Conservation (phyloP, 1,140 invertebrate species). For the Whitmania pigra region DNA sequence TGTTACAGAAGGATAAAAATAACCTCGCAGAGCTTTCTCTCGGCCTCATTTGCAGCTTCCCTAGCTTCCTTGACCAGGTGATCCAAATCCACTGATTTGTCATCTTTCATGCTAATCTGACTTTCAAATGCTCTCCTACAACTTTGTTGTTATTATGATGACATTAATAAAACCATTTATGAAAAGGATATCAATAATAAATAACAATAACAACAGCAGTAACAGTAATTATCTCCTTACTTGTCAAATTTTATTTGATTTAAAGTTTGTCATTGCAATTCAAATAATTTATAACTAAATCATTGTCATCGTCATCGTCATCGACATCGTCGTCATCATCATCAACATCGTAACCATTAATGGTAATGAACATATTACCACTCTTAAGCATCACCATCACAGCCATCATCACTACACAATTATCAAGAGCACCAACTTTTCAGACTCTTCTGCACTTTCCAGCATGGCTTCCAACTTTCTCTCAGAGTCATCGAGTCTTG, state of each 20-base stretch:
- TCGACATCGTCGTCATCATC: too few relatives aligned
- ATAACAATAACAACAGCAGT: too few relatives aligned
- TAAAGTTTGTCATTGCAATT: too few relatives aligned
- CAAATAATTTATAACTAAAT: too few relatives aligned
- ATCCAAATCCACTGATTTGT: background rate
- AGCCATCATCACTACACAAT: too few relatives aligned
- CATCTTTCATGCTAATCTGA: conserved; percentile 5
- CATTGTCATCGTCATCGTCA: too few relatives aligned
- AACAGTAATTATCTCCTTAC: too few relatives aligned
- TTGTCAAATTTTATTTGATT: too few relatives aligned
- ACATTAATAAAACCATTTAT: background rate
- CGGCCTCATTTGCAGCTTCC: background rate
- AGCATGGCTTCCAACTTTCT: background rate
- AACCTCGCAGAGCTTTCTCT: background rate
- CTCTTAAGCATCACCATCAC: too few relatives aligned
- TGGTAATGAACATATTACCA: too few relatives aligned
- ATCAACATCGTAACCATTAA: too few relatives aligned
- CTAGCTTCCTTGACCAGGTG: background rate
- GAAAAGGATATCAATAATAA: background rate
- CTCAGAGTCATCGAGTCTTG: background rate
- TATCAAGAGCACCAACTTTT: background rate
- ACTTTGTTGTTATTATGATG: background rate
- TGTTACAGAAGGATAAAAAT: too few relatives aligned
- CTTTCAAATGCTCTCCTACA: background rate
- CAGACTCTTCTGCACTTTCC: background rate